phyloP scores from a whole-genome alignment of 2,888 invertebrate genomes.

The Diaperis boleti region DNA sequence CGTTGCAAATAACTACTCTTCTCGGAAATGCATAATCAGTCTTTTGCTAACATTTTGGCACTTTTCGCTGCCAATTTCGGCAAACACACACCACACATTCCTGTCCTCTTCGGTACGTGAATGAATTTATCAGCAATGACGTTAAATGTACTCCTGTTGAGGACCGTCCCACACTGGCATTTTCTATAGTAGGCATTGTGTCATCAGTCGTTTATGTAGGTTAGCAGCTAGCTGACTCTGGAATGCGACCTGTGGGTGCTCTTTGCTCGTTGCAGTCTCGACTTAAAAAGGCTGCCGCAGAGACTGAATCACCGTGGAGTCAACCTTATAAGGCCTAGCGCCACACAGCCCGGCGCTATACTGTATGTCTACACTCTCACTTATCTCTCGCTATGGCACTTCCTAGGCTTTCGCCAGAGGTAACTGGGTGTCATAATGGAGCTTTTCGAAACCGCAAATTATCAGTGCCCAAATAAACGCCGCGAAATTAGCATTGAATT shows the following conservation, averaged over 20 bases:
- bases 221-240: constrained; percentile 51
- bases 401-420: not conserved
- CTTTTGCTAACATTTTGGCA: too few relatives aligned
- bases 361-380: constrained; percentile 28
- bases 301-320: constrained; percentile 56
- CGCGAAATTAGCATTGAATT: not conserved
- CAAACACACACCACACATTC: too few relatives aligned
- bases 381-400: constrained; percentile 10
- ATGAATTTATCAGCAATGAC: not conserved
- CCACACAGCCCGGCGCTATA: constrained; percentile 53
- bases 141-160: constrained; percentile 4
- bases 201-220: constrained; percentile 49
- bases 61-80: too few relatives aligned
- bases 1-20: too few relatives aligned
- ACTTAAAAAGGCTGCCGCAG: constrained; percentile 53
- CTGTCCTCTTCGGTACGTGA: not conserved
- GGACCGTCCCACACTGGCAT: constrained; percentile 22
- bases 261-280: constrained; percentile 50
- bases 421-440: not conserved
- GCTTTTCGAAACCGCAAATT: not conserved
- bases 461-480: not conserved
- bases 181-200: constrained; percentile 39
- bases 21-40: too few relatives aligned
- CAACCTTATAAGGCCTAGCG: constrained; percentile 60
- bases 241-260: constrained; percentile 60